Conservation (phyloP, 1,140 invertebrate species). For the Theocolax elegans region DNA sequence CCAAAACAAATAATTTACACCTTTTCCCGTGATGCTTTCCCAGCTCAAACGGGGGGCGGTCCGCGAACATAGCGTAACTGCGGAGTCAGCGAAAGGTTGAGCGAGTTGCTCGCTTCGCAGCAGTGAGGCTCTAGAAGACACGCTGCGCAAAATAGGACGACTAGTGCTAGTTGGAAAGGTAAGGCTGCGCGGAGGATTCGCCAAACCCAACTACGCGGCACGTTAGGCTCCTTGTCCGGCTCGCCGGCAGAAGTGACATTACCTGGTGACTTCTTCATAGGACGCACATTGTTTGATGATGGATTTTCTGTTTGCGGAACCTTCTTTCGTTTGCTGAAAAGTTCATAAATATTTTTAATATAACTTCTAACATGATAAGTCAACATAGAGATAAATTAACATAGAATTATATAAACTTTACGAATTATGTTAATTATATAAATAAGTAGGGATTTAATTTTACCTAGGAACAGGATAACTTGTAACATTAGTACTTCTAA, state of each 20-base stretch:
- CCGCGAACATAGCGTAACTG: constrained; percentile 86
- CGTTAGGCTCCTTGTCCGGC: constrained; percentile 65
- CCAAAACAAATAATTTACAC: not conserved
- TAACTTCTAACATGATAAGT: no score
- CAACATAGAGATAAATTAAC: no score
- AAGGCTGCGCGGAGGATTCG: constrained; percentile 80
- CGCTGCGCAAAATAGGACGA: constrained; percentile 83
- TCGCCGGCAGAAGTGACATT: constrained; percentile 57
- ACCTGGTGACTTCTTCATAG: constrained; percentile 45
- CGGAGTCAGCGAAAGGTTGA: constrained; percentile 83
- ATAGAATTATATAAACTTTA: no score
- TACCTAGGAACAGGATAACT: constrained; percentile 46
- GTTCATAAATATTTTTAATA: constrained; percentile 26
- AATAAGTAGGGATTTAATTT: constrained; percentile 29
- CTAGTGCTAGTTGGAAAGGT: constrained; percentile 84
- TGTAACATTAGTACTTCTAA: not conserved
- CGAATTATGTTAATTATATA: not conserved
- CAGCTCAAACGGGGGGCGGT: constrained; percentile 82
- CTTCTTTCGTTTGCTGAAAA: constrained; percentile 62
- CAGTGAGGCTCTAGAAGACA: constrained; percentile 86
- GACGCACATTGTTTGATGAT: not conserved
- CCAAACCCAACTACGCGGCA: constrained; percentile 75
- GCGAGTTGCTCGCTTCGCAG: constrained; percentile 86
- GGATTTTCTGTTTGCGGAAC: constrained; percentile 14
- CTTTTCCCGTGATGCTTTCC: constrained; percentile 7